These are phyloP conservation scores for Platyrinchus mystaceus DNA, from an alignment of 2,797 vertebrate genomes.

Conservation along the genomic window DNA sequence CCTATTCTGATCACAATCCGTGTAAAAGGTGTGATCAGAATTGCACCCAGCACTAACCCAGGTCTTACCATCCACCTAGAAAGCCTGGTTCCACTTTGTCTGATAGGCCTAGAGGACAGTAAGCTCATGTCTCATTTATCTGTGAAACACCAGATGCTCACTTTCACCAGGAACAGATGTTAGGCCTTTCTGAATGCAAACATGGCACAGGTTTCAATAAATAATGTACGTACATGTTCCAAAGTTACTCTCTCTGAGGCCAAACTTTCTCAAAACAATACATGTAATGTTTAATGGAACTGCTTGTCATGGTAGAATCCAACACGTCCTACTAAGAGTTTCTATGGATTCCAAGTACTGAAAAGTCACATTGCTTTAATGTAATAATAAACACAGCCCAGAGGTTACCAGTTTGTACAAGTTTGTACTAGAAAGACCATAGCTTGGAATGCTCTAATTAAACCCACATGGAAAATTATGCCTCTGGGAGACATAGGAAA, in stretches of 20 bases:
- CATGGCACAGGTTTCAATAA: neutral
- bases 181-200: neutral
- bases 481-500: neutral
- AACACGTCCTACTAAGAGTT: neutral
- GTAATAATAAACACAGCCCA: neutral
- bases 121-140: neutral
- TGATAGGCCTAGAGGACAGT: neutral
- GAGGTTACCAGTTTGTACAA: neutral
- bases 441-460: neutral
- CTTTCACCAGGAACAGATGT: conserved; percentile 25
- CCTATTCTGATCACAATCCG: neutral
- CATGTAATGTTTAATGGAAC: neutral
- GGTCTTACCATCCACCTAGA: neutral
- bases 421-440: neutral
- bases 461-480: neutral
- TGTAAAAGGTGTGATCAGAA: neutral
- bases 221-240: neutral
- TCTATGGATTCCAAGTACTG: neutral
- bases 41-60: neutral
- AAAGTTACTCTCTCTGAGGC: neutral
- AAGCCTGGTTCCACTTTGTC: neutral
- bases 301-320: neutral
- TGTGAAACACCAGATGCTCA: conserved; percentile 25
- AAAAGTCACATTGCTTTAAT: neutral
- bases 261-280: neutral